A percentile compares a stretch with the other conserved stretches of the same genome.
Conservation (phyloP, 2,888 invertebrate species). For the Kuschelorhynchus macadamiae region DNA sequence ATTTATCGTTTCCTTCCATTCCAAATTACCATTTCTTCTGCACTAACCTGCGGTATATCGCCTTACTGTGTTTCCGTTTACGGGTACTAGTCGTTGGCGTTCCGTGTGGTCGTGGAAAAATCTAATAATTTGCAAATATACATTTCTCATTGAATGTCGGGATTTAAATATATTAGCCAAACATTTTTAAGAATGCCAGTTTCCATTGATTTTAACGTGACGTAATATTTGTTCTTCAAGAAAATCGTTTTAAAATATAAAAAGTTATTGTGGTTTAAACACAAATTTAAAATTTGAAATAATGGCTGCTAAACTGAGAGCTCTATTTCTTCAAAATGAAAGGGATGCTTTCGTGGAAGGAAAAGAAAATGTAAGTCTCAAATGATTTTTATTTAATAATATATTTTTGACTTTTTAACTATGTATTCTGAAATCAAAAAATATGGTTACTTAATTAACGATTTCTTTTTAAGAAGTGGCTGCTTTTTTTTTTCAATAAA, state of each 20-base stretch:
- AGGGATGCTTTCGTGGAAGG: conserved; percentile 49
- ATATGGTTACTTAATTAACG: no score
- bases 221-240: neutral
- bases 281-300: no score
- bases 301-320: conserved; percentile 69
- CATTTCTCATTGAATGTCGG: neutral
- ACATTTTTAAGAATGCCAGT: conserved; percentile 7
- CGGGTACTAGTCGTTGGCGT: neutral
- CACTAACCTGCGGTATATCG: neutral
- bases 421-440: no score
- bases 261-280: conserved; percentile 18
- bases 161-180: neutral
- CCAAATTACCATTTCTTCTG: conserved; percentile 13
- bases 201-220: neutral
- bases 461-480: no score
- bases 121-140: conserved; percentile 14
- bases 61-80: neutral
- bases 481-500: no score
- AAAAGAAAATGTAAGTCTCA: conserved; percentile 16
- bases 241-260: neutral
- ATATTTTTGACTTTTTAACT: no score
- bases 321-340: conserved; percentile 62
- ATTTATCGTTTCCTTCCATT: conserved; percentile 1
- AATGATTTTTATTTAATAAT: conserved; percentile 22
- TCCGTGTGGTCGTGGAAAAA: conserved; percentile 19